Percentiles rank a stretch among this genome's conserved stretches.
phyloP scores from a whole-genome alignment of 2,888 invertebrate genomes.

The Aricia artaxerxes region DNA sequence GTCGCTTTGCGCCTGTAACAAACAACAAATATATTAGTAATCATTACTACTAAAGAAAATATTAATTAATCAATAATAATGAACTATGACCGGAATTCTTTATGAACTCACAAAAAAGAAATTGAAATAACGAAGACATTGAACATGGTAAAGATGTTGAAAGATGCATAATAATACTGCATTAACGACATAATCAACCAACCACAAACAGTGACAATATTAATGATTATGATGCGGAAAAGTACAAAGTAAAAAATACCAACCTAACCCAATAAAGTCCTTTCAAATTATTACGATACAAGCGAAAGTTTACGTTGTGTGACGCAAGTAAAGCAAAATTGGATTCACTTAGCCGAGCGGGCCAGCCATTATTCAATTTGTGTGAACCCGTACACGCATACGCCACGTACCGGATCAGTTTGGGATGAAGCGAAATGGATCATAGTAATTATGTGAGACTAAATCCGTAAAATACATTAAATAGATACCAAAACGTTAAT shows the following conservation, averaged over 20 bases:
- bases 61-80: not conserved
- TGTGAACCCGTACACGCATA: slow-evolving; percentile 53
- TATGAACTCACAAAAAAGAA: too few species aligned
- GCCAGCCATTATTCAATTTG: slow-evolving; percentile 73
- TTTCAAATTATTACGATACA: not conserved
- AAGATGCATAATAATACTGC: too few species aligned
- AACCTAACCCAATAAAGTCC: slow-evolving; percentile 10
- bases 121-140: too few species aligned
- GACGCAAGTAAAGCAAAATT: slow-evolving; percentile 65
- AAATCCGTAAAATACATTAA: not conserved
- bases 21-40: slow-evolving; percentile 35
- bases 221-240: not conserved
- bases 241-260: not conserved
- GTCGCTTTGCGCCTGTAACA: slow-evolving; percentile 95
- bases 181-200: not conserved
- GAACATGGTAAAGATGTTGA: too few species aligned
- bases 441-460: slow-evolving; percentile 27
- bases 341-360: slow-evolving; percentile 68
- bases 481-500: slow-evolving; percentile 3
- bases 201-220: not conserved
- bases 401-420: slow-evolving; percentile 49
- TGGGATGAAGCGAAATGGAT: slow-evolving; percentile 30
- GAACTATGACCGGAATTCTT: too few species aligned
- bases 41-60: not conserved
- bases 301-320: slow-evolving; percentile 41